These are phyloP conservation scores for Drymonia ruficornis DNA, from an alignment of 2,888 invertebrate species.

Conservation along the genomic window DNA sequence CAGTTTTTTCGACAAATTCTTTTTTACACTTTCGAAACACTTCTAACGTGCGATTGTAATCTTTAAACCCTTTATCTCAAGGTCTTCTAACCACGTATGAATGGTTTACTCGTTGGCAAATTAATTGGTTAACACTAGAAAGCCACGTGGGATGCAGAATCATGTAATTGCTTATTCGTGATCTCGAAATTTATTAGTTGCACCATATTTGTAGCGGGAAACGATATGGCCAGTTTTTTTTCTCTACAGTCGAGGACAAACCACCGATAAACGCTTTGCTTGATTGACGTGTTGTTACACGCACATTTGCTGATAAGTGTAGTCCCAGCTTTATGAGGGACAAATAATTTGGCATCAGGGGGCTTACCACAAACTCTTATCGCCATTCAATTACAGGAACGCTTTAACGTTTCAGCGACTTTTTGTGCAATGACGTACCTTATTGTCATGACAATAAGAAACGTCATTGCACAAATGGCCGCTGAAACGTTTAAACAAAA, in stretches of 20 bases:
- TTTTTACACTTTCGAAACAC: constrained; percentile 8
- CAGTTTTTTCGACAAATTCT: constrained; percentile 18
- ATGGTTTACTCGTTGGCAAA: neutral
- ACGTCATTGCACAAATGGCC: no score
- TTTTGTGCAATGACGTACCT: no score
- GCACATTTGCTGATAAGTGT: no score
- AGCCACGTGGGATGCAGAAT: constrained; percentile 36
- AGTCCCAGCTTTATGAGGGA: no score
- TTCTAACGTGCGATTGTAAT: constrained; percentile 6
- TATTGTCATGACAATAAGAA: no score
- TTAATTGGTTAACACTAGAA: constrained; percentile 31
- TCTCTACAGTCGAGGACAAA: neutral
- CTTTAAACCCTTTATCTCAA: constrained; percentile 11
- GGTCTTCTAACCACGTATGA: neutral
- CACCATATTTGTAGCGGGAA: constrained; percentile 35
- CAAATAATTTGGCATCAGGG: no score
- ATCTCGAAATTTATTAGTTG: constrained; percentile 35
- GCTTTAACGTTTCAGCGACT: no score
- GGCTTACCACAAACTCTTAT: no score
- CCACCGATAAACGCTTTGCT: no score
- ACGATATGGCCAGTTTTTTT: constrained; percentile 8
- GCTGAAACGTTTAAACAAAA: no score
- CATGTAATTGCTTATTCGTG: constrained; percentile 42
- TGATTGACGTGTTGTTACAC: no score
- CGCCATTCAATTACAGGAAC: no score